Conservation (phyloP, 2,113 vertebrate species). For the Ciconia stormi region DNA sequence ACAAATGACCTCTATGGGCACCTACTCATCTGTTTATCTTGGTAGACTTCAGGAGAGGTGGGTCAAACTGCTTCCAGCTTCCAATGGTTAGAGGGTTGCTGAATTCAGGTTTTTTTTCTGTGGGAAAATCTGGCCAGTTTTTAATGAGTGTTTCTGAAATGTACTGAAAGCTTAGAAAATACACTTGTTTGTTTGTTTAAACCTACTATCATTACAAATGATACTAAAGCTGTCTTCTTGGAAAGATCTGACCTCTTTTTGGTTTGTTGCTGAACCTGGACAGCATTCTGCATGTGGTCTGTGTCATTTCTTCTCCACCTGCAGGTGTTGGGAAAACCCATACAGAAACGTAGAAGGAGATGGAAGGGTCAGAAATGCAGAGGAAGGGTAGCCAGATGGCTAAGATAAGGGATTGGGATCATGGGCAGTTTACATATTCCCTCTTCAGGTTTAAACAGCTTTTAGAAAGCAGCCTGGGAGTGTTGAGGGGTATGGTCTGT, state of each 20-base stretch:
- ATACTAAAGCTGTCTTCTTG: neutral
- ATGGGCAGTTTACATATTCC: neutral
- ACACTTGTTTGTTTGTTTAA: neutral
- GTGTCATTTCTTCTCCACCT: neutral
- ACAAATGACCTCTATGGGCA: neutral
- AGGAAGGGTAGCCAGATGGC: neutral
- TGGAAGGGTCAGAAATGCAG: neutral
- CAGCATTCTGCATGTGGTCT: neutral
- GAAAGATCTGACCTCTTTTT: neutral
- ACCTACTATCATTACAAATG: neutral
- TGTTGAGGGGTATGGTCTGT: neutral
- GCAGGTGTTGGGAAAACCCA: neutral
- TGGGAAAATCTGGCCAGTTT: neutral
- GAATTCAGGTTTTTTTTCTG: neutral
- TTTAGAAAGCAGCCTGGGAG: neutral
- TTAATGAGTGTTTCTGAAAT: constrained; percentile 11
- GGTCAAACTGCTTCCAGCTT: neutral
- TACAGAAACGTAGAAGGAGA: neutral
- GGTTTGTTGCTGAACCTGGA: neutral
- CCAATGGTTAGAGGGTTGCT: neutral
- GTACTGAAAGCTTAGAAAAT: neutral
- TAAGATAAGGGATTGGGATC: neutral
- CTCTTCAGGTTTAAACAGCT: neutral
- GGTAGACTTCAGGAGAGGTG: neutral
- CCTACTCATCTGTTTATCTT: constrained; percentile 10